Evolutionary conservation across 2,888 invertebrate species (phyloP), one percentile per base, ranked within the genome.

Genomic region (Nymphalis urticae): DNA sequence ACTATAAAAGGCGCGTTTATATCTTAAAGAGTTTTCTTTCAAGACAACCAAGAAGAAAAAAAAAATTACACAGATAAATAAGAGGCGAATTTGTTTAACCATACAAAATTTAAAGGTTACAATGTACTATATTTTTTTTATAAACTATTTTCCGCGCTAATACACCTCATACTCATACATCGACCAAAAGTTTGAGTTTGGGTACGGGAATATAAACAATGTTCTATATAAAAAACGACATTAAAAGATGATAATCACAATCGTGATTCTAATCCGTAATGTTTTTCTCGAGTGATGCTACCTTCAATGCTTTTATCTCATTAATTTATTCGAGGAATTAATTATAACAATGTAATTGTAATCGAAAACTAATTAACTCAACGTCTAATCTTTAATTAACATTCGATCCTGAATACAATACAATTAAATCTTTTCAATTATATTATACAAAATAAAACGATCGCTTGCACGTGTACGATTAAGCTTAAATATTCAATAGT

Each of bases 261-360:
- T 48, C 16, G 47, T n/a, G 60, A 24, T 53, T 36, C 24, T 60
- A 47, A 21, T 64, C 36, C 27, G 48, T 59, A 48, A 51, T 19
- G 42, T 27, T 48, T 53, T 66, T 47, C 53, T 27, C 53, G 60
- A 53, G 51, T 48, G 19, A 53, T 10, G 10, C 42, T 59, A 8
- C 13, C 48, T 64, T 64, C 64, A 60, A 48, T 48, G 78, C 80
- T 72, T 81, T 80, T 81, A 85, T 83, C 79, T 72, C 68, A 51
- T 75, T 77, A 72, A 72, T 75, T 78, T 77, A 78, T 76, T 75
- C 76, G 75, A 77, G 76, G 79, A 75, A 75, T 74, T 75, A 78
- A 77, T 80, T 82, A 82, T 79, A 77, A 79, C 80, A 81, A 81
- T 84, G 83, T 82, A 84, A 86, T 83, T 82, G 80, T 80, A 84